Evolutionary conservation across 2,888 invertebrate species (phyloP).

Genomic region (Ametastegia equiseti): DNA sequence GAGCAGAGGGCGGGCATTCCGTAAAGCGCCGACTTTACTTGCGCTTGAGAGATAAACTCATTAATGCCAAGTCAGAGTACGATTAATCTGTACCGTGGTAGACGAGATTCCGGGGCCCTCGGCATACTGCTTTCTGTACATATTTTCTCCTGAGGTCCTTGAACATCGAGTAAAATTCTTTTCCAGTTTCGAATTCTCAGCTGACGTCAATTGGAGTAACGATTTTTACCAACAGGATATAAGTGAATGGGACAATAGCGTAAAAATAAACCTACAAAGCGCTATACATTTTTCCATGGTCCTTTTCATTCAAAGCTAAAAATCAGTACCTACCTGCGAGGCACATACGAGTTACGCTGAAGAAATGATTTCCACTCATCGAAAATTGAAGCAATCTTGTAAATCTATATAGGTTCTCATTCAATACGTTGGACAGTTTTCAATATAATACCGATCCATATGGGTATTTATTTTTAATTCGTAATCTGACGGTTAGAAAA

Average conservation of each 20-base stretch:
- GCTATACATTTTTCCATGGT: neutral
- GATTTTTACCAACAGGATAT: neutral
- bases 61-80: constrained; percentile 43
- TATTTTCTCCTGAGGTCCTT: neutral
- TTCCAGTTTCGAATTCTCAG: neutral
- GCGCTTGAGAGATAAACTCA: constrained; percentile 41
- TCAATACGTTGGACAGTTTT: neutral
- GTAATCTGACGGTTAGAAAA: too few species aligned
- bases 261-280: neutral
- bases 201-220: neutral
- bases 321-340: neutral
- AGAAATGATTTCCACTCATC: neutral
- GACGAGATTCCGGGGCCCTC: constrained; percentile 27
- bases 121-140: neutral
- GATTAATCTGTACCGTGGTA: constrained; percentile 38
- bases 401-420: neutral
- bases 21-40: constrained; percentile 43
- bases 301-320: neutral
- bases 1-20: constrained; percentile 37
- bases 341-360: neutral
- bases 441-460: neutral
- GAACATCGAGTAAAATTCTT: neutral
- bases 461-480: neutral
- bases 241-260: neutral
- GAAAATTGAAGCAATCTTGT: neutral